phyloP scores from a whole-genome alignment of 2,113 vertebrate species.

The Nyctibius bracteatus region DNA sequence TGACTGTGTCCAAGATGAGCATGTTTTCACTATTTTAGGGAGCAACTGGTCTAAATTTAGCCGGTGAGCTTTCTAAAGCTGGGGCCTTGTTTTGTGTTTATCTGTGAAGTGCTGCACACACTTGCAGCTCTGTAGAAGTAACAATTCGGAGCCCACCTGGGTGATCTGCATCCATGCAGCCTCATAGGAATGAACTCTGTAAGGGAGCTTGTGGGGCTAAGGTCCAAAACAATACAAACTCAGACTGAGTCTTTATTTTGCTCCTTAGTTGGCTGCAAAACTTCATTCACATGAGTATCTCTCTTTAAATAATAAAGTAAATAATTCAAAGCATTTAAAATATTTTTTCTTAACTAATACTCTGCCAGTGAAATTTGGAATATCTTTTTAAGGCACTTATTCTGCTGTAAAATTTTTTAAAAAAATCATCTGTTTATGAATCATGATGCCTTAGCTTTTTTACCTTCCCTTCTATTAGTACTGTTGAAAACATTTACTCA shows the following conservation, averaged over 20 bases:
- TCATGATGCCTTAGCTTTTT: background rate
- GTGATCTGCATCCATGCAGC: background rate
- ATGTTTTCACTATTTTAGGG: background rate
- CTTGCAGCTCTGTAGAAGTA: background rate
- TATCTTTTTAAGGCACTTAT: background rate
- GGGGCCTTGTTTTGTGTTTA: background rate
- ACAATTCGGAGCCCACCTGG: rapidly evolving
- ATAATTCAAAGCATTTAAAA: background rate
- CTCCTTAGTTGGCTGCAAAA: background rate
- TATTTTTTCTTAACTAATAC: background rate
- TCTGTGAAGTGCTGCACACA: background rate
- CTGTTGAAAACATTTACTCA: background rate
- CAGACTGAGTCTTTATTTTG: background rate
- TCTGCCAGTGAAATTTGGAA: background rate
- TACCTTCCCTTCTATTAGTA: background rate
- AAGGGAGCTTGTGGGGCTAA: background rate
- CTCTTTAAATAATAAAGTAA: background rate
- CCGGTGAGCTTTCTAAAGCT: background rate
- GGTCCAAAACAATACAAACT: background rate
- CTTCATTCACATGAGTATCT: background rate
- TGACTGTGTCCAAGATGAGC: background rate
- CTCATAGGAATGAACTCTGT: background rate
- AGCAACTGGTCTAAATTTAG: background rate
- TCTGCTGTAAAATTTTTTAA: background rate
- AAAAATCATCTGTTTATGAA: background rate